Evolutionary conservation across 2,113 vertebrate genomes (phyloP).

Genomic region (Sorex fumeus): DNA sequence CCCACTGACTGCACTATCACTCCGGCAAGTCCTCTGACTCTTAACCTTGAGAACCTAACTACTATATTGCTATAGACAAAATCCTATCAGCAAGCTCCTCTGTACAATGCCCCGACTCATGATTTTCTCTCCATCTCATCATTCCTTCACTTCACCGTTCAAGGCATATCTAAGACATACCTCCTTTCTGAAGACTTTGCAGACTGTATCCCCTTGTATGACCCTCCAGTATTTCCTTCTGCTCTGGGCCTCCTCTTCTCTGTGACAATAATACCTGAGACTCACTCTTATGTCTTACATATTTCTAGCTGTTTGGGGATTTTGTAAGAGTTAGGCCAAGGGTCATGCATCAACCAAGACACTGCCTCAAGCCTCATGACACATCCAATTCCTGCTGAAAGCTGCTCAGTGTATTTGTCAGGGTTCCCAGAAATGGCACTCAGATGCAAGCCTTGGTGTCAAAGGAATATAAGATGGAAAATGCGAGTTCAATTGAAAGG

Average conservation of each 20-base stretch:
- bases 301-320: background rate
- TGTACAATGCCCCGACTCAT: no score
- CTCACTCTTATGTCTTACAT: background rate
- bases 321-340: slow-evolving; percentile 52
- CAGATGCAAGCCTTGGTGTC: background rate
- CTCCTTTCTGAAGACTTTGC: background rate
- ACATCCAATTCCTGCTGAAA: background rate
- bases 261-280: background rate
- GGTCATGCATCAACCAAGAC: background rate
- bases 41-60: background rate
- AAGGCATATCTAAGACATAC: background rate
- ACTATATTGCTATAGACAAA: background rate
- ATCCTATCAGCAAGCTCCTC: no score
- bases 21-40: background rate
- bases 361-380: background rate
- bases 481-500: background rate
- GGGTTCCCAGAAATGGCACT: background rate
- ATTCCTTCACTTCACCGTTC: background rate
- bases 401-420: background rate
- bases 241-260: no score
- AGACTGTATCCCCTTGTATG: background rate
- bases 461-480: background rate
- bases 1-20: no score
- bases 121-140: background rate
- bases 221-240: background rate